Evolutionary conservation across 1,140 invertebrate genomes (phyloP).

Genomic region (Drosophila arawakana): DNA sequence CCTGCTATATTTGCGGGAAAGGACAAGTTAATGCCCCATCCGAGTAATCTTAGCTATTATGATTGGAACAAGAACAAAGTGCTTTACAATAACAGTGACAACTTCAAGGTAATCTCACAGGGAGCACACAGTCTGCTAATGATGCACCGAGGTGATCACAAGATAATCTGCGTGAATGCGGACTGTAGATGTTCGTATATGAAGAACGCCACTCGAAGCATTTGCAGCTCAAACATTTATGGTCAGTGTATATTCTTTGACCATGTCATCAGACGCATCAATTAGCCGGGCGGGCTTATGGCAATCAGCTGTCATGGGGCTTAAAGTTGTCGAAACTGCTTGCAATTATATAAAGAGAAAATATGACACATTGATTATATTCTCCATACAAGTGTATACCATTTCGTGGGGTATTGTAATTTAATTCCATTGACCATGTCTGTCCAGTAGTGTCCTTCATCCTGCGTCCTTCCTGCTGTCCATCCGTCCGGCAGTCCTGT

Average conservation of each 20-base stretch:
- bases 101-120: conserved; percentile 32
- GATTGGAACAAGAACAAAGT: conserved; percentile 48
- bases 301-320: conserved; percentile 5
- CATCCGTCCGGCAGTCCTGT: background rate
- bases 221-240: conserved; percentile 48
- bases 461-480: background rate
- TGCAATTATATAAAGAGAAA: conserved; percentile 13
- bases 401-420: conserved; percentile 19
- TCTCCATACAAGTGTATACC: conserved; percentile 3
- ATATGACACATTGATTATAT: conserved; percentile 26
- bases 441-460: background rate
- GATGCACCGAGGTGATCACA: conserved; percentile 54
- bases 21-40: conserved; percentile 23
- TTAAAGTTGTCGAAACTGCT: conserved; percentile 11
- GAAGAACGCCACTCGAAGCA: conserved; percentile 25
- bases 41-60: conserved; percentile 45
- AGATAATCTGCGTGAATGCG: conserved; percentile 51
- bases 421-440: conserved; percentile 31
- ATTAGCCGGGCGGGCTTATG: conserved; percentile 33
- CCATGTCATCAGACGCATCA: conserved; percentile 42
- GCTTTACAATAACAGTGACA: conserved; percentile 40
- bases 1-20: conserved; percentile 49
- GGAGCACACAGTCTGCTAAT: conserved; percentile 55
- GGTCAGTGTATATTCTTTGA: conserved; percentile 57
- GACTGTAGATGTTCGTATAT: conserved; percentile 21